These are phyloP conservation scores for human DNA, from an alignment of 2,113 vertebrate genomes.

Conservation along the genomic window GRCh38 chrX:3468001-3468500, in stretches of 20 bases:
- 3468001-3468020: no score
- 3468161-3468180: background rate
- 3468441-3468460: rapidly evolving
- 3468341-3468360: background rate
- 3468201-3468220: background rate
- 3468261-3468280: no score
- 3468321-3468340: background rate
- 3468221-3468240: background rate
- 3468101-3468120: background rate
- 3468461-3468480: background rate
- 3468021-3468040: background rate
- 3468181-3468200: background rate
- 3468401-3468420: background rate
- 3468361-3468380: background rate
- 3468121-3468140: rapidly evolving
- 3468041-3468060: background rate
- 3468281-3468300: background rate
- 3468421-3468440: no score
- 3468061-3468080: background rate
- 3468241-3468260: no score
- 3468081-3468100: background rate
- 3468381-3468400: background rate
- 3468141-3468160: background rate
- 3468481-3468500: background rate
- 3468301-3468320: background rate